Percentiles rank a stretch among this genome's conserved stretches.
Conservation (phyloP, 2,797 vertebrate species). For the Forpus xanthops region DNA sequence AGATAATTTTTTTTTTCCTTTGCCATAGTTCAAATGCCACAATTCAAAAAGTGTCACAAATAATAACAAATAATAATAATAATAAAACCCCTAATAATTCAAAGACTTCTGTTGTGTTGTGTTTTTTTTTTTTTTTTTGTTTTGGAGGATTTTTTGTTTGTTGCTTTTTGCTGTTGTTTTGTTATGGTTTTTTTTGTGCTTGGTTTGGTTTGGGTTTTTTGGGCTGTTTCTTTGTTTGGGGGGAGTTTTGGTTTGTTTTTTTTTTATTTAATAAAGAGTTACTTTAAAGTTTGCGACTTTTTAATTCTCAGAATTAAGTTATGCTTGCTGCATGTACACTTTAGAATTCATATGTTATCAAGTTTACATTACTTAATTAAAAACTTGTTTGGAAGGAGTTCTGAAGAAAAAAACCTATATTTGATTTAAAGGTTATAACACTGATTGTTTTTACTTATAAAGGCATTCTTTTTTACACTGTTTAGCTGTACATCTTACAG, state of each 20-base stretch:
- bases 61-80: background rate
- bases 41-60: background rate
- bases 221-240: background rate
- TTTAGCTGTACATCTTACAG: conserved; percentile 70
- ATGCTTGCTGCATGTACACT: background rate
- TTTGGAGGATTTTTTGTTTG: background rate
- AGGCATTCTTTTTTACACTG: conserved; percentile 56
- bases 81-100: rapidly evolving
- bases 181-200: background rate
- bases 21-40: background rate
- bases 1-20: background rate
- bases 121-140: too few species aligned
- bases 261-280: background rate
- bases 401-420: background rate
- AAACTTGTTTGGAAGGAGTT: background rate
- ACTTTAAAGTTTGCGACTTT: background rate
- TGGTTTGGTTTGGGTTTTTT: background rate
- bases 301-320: background rate
- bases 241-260: too few species aligned
- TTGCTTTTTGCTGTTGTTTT: background rate
- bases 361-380: background rate
- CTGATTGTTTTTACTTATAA: conserved; percentile 32
- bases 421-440: background rate
- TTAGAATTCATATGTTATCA: background rate
- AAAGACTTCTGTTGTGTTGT: background rate